Evolutionary conservation across 2,888 invertebrate species (phyloP), one percentile per base, ranked within the genome.

Genomic region (Argyra leucocephala): DNA sequence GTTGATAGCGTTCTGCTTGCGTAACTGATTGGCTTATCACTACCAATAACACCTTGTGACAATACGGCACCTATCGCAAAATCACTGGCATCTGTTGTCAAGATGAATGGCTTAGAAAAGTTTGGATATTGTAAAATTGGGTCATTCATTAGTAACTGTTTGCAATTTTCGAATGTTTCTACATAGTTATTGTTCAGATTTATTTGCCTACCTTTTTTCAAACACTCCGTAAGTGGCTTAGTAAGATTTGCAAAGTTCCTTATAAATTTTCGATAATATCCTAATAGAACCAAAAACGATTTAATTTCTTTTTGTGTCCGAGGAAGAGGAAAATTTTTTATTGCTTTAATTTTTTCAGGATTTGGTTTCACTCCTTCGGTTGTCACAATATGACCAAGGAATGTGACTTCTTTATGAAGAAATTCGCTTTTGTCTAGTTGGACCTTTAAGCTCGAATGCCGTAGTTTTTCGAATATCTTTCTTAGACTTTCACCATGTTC

Each of bases 381-480:
- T 5, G 75, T 72, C 10, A 78, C 69, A 6, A 76, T 65, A 63
- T 75, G 75, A 6, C 77, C 75, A 21, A 77, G 63, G 66, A 71
- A 77, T 21, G 68, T 67, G 0, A 74, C 69, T 69, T 72, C 69
- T 63, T 70, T 71, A 7, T 63, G 24, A 7, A 73, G 61, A 62
- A 74, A 74, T 66, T 73, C 68, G 3, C 66, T 70, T 65, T 74
- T 73, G 24, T 73, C 71, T 1, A 71, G 24, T 63, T 73, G 71
- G 1, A 73, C 65, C 69, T 72, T 71, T 9, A n/a, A n/a, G n/a
- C n/a, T n/a, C n/a, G n/a, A n/a, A n/a, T n/a, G n/a, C n/a, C n/a
- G n/a, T n/a, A n/a, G n/a, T n/a, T n/a, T n/a, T n/a, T n/a, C n/a
- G n/a, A n/a, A n/a, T n/a, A n/a, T n/a, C n/a, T n/a, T n/a, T n/a